Conservation (phyloP, 2,113 vertebrate genomes). For the Plectropomus leopardus region DNA sequence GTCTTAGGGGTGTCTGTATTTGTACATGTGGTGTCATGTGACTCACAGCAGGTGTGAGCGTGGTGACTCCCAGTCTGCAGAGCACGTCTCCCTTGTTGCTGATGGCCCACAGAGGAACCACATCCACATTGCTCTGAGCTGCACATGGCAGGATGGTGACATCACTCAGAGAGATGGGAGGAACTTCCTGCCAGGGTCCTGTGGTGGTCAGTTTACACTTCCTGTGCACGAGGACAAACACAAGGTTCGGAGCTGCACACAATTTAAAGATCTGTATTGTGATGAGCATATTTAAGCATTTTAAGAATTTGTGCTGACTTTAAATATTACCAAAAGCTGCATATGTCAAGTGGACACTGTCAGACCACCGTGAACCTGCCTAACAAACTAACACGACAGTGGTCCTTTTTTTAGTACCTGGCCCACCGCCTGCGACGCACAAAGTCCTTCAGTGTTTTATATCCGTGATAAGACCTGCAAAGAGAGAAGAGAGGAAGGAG, state of each 20-base stretch:
- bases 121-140: slow-evolving; percentile 75
- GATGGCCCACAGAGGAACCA: slow-evolving; percentile 93
- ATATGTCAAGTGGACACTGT: slow-evolving; percentile 11
- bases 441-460: slow-evolving; percentile 98
- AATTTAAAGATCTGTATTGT: too few relatives aligned
- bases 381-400: slow-evolving; percentile 17
- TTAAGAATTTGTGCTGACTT: background rate
- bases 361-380: background rate
- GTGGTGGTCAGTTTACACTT: slow-evolving; percentile 96
- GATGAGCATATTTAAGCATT: too few relatives aligned
- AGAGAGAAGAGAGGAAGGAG: slow-evolving; percentile 35
- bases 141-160: slow-evolving; percentile 90
- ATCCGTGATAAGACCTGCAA: slow-evolving; percentile 92
- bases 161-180: slow-evolving; percentile 91
- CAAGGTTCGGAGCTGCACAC: background rate
- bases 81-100: slow-evolving; percentile 98
- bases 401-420: slow-evolving; percentile 85
- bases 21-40: background rate
- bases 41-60: slow-evolving; percentile 91
- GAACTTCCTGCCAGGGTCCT: slow-evolving; percentile 96
- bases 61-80: slow-evolving; percentile 91
- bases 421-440: slow-evolving; percentile 96
- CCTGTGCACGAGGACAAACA: slow-evolving; percentile 74
- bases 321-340: background rate
- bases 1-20: background rate